Conservation (phyloP, 2,113 vertebrate species). For the Seriola aureovittata region DNA sequence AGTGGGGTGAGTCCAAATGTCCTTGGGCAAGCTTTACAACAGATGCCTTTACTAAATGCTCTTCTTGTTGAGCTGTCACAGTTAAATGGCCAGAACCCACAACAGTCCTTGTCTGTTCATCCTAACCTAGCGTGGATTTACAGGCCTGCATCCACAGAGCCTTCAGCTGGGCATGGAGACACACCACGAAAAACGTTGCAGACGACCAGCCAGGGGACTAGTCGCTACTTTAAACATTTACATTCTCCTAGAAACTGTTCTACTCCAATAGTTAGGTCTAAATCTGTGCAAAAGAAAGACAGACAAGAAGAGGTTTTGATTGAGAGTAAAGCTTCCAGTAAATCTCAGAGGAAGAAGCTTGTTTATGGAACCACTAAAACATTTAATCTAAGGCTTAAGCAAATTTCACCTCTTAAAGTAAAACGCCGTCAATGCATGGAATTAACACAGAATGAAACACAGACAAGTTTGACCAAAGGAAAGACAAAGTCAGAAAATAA, state of each 20-base stretch:
- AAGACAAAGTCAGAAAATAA: slow-evolving; percentile 23
- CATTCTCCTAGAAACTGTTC: slow-evolving; percentile 30
- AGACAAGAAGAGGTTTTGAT: slow-evolving; percentile 35
- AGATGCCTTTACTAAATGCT: slow-evolving; percentile 90
- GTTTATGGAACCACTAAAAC: slow-evolving; percentile 91
- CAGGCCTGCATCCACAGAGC: slow-evolving; percentile 51
- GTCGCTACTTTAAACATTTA: slow-evolving; percentile 43
- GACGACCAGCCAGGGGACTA: slow-evolving; percentile 25
- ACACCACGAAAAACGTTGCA: background rate
- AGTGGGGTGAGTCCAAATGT: slow-evolving; percentile 33
- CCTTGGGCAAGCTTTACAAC: slow-evolving; percentile 71
- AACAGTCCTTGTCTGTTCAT: slow-evolving; percentile 67
- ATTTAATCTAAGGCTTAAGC: slow-evolving; percentile 87
- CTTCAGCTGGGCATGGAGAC: background rate
- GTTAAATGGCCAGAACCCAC: slow-evolving; percentile 74
- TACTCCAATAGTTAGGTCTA: slow-evolving; percentile 21
- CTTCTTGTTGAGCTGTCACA: slow-evolving; percentile 89
- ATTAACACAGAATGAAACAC: slow-evolving; percentile 49
- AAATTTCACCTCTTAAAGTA: slow-evolving; percentile 78
- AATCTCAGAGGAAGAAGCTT: slow-evolving; percentile 78
- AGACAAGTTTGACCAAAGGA: slow-evolving; percentile 4
- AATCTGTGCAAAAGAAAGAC: slow-evolving; percentile 44
- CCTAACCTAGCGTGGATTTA: slow-evolving; percentile 81
- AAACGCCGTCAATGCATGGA: slow-evolving; percentile 84
- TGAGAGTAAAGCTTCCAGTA: slow-evolving; percentile 58